These are phyloP conservation scores for Dynastes hyllus DNA, from an alignment of 2,888 invertebrate species.

Conservation along the genomic window DNA sequence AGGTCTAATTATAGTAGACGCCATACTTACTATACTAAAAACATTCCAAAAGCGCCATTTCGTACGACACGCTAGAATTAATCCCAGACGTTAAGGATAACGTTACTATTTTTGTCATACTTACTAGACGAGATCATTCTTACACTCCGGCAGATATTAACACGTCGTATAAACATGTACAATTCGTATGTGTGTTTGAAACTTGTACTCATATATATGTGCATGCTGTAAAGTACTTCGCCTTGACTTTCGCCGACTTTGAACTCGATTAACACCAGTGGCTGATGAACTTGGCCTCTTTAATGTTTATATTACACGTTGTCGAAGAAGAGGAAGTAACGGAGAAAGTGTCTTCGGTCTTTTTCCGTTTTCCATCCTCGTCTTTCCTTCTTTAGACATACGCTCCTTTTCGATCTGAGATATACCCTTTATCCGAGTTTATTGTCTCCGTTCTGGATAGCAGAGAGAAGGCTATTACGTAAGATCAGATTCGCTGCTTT, in stretches of 20 bases:
- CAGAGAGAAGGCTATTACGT: slow-evolving; percentile 14
- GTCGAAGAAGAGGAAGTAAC: slow-evolving; percentile 55
- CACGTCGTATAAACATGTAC: neutral
- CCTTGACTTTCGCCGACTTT: slow-evolving; percentile 62
- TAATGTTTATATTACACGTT: slow-evolving; percentile 51
- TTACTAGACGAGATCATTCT: slow-evolving; percentile 11
- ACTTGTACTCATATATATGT: neutral
- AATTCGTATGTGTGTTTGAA: neutral
- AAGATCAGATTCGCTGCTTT: slow-evolving; percentile 14
- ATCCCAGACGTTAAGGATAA: slow-evolving; percentile 4
- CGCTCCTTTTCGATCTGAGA: slow-evolving; percentile 6
- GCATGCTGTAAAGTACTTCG: slow-evolving; percentile 44
- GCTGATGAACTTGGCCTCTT: slow-evolving; percentile 62
- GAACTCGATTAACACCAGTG: slow-evolving; percentile 61
- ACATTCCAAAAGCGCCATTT: neutral
- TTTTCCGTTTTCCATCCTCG: slow-evolving; percentile 29
- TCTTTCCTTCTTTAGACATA: neutral
- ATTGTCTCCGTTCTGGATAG: slow-evolving; percentile 18
- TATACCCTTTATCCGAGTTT: neutral
- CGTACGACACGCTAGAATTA: slow-evolving; percentile 6
- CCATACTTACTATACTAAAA: slow-evolving; percentile 9
- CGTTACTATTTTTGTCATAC: slow-evolving; percentile 13
- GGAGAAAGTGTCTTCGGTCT: slow-evolving; percentile 53
- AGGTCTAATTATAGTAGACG: slow-evolving; percentile 22
- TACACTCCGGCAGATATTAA: slow-evolving; percentile 15